Evolutionary conservation across 2,888 invertebrate genomes (phyloP), one percentile per base, ranked within the genome.

Genomic region (Stenotaenia linearis): DNA sequence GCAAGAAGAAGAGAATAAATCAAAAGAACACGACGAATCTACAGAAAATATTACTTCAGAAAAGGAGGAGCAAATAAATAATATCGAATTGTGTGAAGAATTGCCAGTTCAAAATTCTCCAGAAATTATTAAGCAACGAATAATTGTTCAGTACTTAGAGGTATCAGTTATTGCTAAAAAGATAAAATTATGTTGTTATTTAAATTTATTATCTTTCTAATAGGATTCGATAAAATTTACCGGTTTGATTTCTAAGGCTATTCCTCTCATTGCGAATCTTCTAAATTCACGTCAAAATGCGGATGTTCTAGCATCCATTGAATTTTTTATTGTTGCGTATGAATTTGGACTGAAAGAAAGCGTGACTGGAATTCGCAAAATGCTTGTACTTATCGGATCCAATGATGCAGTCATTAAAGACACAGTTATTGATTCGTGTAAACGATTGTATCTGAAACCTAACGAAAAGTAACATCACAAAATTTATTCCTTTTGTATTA

Each of bases 241-340:
- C 1, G 84, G 85, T 21, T 86, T 87, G 78, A 85, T 90, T 18
- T 88, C 89, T 81, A 84, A 85, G 18, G 88, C 90, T 7, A 86
- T 92, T 79, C 90, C 90, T 0, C 86, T 91, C n/a, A 90, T 95
- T 80, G 91, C 91, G 82, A 89, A 91, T 23, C 87, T 96, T 84
- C 87, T 97, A 12, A 84, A 85, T 25, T 88, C 88, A 1, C 85
- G 86, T 80, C 86, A 85, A 81, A 89, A 91, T 4, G 90, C 92
- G 0, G 97, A 97, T 85, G 93, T 95, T 15, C 90, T 92, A 79
- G 97, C 97, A 85, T 93, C 97, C 0, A 92, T 97, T 30, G 92
- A 94, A 80, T 95, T 97, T 85, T 93, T 97, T 83, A 93, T 93
- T 0, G 90, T 92, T 1, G 93, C 93, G 0, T 91, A 91, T 84